Conservation (phyloP, 2,113 vertebrate species). For the Propithecus coquereli region DNA sequence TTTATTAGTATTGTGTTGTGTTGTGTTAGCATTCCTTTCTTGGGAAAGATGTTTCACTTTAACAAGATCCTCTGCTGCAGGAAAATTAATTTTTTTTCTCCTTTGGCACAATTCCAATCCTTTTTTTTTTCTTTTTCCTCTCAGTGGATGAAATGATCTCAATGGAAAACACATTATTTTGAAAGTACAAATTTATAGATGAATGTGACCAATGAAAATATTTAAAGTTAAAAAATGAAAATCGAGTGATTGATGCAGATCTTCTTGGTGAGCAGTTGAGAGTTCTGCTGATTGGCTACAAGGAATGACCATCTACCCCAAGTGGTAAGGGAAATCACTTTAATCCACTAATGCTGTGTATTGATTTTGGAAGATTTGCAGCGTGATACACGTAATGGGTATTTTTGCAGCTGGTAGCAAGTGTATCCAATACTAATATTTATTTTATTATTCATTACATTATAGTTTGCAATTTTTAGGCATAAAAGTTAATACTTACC, state of each 20-base stretch:
- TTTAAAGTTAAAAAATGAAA: slow-evolving; percentile 84
- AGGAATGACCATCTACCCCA: not conserved
- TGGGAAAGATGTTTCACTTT: slow-evolving; percentile 51
- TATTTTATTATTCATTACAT: slow-evolving; percentile 61
- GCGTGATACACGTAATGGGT: not conserved
- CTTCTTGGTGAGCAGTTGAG: slow-evolving; percentile 84
- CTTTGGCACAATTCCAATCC: slow-evolving; percentile 55
- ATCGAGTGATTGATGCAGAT: slow-evolving; percentile 82
- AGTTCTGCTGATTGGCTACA: not conserved
- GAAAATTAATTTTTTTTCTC: slow-evolving; percentile 71
- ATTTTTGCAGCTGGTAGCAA: slow-evolving; percentile 60
- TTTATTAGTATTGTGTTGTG: slow-evolving; percentile 7
- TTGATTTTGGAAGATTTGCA: slow-evolving; percentile 55
- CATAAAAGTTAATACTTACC: slow-evolving; percentile 43
- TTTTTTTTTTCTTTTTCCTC: slow-evolving; percentile 62
- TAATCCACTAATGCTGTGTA: not conserved
- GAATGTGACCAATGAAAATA: slow-evolving; percentile 82
- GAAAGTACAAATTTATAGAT: slow-evolving; percentile 87
- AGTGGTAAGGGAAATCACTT: not conserved
- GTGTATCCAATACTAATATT: slow-evolving; percentile 64
- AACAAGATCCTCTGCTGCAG: slow-evolving; percentile 23
- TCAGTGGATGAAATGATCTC: slow-evolving; percentile 85
- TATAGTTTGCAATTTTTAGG: slow-evolving; percentile 38
- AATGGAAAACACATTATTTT: slow-evolving; percentile 83
- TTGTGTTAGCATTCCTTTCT: slow-evolving; percentile 43